Percentiles rank a stretch among this genome's conserved stretches.
phyloP scores from a whole-genome alignment of 2,888 invertebrate genomes.

The Conomelus anceps region DNA sequence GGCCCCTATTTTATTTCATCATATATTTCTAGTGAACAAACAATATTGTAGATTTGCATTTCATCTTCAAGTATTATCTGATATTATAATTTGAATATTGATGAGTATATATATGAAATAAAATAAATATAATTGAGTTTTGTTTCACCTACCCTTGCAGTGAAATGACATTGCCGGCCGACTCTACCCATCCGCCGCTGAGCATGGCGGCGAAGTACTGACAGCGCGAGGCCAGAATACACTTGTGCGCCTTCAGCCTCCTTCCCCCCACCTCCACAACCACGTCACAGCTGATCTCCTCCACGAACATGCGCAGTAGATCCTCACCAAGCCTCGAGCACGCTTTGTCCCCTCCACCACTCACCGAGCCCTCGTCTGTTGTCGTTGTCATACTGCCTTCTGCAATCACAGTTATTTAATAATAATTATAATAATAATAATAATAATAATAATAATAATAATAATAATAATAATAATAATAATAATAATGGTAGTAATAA shows the following conservation, averaged over 20 bases:
- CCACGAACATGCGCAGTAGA: slow-evolving; percentile 81
- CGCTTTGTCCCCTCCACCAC: slow-evolving; percentile 41
- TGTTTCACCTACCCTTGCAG: slow-evolving; percentile 59
- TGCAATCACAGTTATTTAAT: neutral
- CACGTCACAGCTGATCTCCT: slow-evolving; percentile 85
- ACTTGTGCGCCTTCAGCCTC: slow-evolving; percentile 82
- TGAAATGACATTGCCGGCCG: slow-evolving; percentile 72
- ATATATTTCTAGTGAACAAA: too few species aligned
- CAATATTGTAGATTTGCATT: too few species aligned
- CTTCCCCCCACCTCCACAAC: slow-evolving; percentile 76
- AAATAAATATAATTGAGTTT: neutral
- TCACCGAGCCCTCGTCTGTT: slow-evolving; percentile 39
- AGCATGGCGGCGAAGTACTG: slow-evolving; percentile 89
- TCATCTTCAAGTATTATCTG: neutral
- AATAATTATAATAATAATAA: neutral
- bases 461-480: neutral
- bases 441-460: neutral
- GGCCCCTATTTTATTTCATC: too few species aligned
- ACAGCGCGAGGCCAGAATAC: slow-evolving; percentile 83
- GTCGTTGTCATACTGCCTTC: slow-evolving; percentile 27
- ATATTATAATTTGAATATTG: neutral
- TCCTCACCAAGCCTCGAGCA: slow-evolving; percentile 72
- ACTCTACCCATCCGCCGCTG: slow-evolving; percentile 78
- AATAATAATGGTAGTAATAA: too few species aligned
- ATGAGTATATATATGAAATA: neutral